Evolutionary conservation across 2,888 invertebrate species (phyloP).

Genomic region (Agonopterix arenella): DNA sequence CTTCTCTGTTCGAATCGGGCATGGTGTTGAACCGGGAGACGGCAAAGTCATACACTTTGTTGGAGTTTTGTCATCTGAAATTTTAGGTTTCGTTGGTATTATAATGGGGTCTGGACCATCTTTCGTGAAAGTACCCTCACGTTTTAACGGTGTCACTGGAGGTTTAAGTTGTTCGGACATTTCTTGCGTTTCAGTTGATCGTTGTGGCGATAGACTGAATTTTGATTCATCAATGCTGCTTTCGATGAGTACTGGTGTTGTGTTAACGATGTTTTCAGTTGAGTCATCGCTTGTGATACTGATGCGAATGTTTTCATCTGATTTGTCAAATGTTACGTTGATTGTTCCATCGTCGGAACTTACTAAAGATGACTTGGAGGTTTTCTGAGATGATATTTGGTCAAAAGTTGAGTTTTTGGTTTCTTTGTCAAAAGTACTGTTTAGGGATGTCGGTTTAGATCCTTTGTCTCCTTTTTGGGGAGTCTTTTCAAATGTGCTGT

Average conservation of each 20-base stretch:
- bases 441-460: constrained; percentile 13
- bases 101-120: constrained; percentile 30
- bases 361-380: constrained; percentile 36
- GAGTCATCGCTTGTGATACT: constrained; percentile 62
- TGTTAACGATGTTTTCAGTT: constrained; percentile 44
- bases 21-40: constrained; percentile 58
- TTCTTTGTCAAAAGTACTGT: constrained; percentile 42
- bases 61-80: constrained; percentile 29
- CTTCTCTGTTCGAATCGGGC: constrained; percentile 32
- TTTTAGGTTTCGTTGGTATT: constrained; percentile 10
- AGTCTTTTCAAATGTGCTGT: background rate
- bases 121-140: constrained; percentile 65
- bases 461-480: constrained; percentile 19
- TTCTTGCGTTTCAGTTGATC: background rate
- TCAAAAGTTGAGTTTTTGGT: constrained; percentile 16
- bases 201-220: background rate
- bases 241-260: constrained; percentile 52
- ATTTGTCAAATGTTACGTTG: constrained; percentile 37
- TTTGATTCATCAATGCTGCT: constrained; percentile 52
- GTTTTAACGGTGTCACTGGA: constrained; percentile 36
- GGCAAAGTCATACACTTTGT: constrained; percentile 35
- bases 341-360: constrained; percentile 41
- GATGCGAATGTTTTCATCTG: constrained; percentile 34
- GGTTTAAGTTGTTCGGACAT: background rate
- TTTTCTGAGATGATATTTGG: constrained; percentile 13